Conservation (phyloP, 1,140 invertebrate genomes). For the Vanessa tameamea region DNA sequence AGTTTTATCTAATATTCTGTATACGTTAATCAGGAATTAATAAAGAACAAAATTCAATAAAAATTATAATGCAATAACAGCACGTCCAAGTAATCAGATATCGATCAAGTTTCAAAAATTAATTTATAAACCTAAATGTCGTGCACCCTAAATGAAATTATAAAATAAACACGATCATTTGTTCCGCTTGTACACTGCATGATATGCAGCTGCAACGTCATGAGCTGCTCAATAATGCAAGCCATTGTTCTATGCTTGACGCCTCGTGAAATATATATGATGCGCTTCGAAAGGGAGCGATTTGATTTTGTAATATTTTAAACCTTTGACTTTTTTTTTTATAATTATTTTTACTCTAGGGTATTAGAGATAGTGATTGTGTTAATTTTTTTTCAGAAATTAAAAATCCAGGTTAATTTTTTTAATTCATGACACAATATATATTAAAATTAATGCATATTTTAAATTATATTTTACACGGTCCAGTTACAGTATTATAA, state of each 20-base stretch:
- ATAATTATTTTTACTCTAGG: no score
- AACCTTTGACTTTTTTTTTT: not conserved
- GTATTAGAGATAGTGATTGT: no score
- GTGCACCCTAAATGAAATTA: slow-evolving; percentile 22
- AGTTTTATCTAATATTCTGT: no score
- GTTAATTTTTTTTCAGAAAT: no score
- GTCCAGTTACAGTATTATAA: no score
- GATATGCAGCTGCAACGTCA: slow-evolving; percentile 64
- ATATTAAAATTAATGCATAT: no score
- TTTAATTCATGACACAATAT: no score
- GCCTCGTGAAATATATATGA: slow-evolving; percentile 31
- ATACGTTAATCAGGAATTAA: no score
- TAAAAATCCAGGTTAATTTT: no score
- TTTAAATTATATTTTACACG: no score
- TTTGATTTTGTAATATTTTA: slow-evolving; percentile 18
- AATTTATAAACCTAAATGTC: slow-evolving; percentile 14
- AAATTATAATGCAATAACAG: no score
- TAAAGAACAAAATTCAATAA: no score
- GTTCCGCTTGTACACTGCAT: slow-evolving; percentile 61
- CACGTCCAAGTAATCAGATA: not conserved
- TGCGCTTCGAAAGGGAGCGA: slow-evolving; percentile 7
- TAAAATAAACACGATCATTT: slow-evolving; percentile 57
- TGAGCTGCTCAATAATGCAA: slow-evolving; percentile 67
- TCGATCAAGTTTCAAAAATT: slow-evolving; percentile 6
- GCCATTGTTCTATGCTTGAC: slow-evolving; percentile 45